Evolutionary conservation across 1,140 invertebrate genomes (phyloP).

Genomic region (Marisa cornuarietis): DNA sequence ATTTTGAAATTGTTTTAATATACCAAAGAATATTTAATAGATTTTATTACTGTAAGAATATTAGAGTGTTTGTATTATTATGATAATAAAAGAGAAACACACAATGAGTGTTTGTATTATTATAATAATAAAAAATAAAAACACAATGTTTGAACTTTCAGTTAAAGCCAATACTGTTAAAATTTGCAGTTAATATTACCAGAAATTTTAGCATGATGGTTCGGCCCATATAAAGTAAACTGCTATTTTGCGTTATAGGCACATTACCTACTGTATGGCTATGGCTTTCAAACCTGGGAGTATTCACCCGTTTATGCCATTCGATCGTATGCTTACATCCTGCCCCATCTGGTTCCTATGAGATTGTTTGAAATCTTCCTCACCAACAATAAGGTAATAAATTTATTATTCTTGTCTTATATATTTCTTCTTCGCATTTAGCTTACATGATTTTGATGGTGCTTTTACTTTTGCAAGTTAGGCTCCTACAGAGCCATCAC

Average conservation of each 20-base stretch:
- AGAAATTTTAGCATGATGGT: background rate
- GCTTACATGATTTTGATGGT: too few species aligned
- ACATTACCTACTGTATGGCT: conserved; percentile 84
- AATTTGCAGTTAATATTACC: background rate
- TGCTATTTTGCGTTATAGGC: conserved; percentile 71
- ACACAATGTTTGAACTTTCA: background rate
- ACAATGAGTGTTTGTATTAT: background rate
- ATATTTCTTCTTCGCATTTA: background rate
- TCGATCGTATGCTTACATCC: conserved; percentile 90
- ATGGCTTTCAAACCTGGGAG: conserved; percentile 98
- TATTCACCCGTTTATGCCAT: conserved; percentile 95
- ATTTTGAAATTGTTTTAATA: too few species aligned
- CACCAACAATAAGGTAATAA: conserved; percentile 52
- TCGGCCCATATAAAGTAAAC: background rate
- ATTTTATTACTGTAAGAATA: too few species aligned
- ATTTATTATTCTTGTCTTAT: background rate
- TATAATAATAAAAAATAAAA: background rate
- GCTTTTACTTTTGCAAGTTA: too few species aligned
- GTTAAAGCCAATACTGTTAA: background rate
- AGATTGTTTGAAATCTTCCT: conserved; percentile 46
- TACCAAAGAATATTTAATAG: too few species aligned
- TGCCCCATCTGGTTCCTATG: conserved; percentile 84
- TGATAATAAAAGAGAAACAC: background rate
- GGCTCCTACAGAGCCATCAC: too few species aligned
- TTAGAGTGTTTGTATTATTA: too few species aligned